phyloP scores from a whole-genome alignment of 2,113 vertebrate genomes.

The Gasterosteus nipponicus region DNA sequence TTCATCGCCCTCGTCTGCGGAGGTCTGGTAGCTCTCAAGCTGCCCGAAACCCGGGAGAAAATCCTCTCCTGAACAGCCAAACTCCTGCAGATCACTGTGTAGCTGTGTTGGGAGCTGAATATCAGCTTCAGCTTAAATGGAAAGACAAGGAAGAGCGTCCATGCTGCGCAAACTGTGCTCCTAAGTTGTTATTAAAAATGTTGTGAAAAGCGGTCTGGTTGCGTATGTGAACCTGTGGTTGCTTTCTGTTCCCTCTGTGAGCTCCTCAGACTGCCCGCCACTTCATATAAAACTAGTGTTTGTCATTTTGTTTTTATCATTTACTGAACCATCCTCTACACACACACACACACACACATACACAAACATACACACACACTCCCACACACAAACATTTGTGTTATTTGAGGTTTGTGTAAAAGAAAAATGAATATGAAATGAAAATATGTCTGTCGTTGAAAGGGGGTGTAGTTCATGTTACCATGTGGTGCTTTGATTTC shows the following conservation, averaged over 20 bases:
- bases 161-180: conserved; percentile 45
- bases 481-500: conserved; percentile 74
- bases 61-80: conserved; percentile 89
- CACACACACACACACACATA: conserved; percentile 21
- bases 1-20: conserved; percentile 91
- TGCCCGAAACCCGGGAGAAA: conserved; percentile 95
- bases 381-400: conserved; percentile 30
- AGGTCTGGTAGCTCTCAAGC: conserved; percentile 90
- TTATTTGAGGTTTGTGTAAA: conserved; percentile 60
- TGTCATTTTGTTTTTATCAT: conserved; percentile 45
- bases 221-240: conserved; percentile 64
- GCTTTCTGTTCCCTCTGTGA: conserved; percentile 51
- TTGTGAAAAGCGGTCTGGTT: conserved; percentile 61
- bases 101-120: conserved; percentile 15
- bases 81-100: conserved; percentile 40
- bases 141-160: conserved; percentile 23
- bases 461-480: conserved; percentile 65
- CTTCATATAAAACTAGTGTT: conserved; percentile 48
- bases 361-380: conserved; percentile 27
- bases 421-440: conserved; percentile 47
- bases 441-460: conserved; percentile 61
- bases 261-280: conserved; percentile 59
- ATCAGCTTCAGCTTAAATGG: conserved; percentile 43
- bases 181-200: conserved; percentile 36
- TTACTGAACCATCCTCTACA: conserved; percentile 19